Evolutionary conservation across 2,797 vertebrate species (phyloP).

Genomic region (Salmo trutta): DNA sequence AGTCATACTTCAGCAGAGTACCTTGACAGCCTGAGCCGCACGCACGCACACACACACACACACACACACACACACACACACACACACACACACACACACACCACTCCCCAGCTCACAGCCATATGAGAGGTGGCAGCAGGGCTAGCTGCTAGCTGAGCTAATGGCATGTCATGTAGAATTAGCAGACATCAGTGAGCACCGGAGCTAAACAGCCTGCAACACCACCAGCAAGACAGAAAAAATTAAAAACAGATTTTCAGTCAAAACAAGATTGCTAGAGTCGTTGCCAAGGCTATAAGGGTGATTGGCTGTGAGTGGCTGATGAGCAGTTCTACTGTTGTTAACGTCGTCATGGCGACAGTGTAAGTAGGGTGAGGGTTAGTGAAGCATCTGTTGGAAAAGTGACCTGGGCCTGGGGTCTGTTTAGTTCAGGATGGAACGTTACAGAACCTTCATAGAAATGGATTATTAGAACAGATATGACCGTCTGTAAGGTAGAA

Average conservation of each 20-base stretch:
- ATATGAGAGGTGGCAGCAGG: slow-evolving; percentile 37
- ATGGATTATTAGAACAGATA: no score
- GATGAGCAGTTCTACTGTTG: neutral
- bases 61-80: slow-evolving; percentile 8
- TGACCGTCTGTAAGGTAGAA: no score
- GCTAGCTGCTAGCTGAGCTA: slow-evolving; percentile 50
- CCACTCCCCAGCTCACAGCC: slow-evolving; percentile 7
- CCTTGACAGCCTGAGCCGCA: slow-evolving; percentile 28
- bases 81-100: slow-evolving; percentile 15
- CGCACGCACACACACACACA: slow-evolving; percentile 13
- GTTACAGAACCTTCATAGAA: neutral
- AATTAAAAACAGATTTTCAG: slow-evolving; percentile 20
- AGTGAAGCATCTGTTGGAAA: neutral
- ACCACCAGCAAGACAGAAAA: slow-evolving; percentile 20
- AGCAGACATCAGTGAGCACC: slow-evolving; percentile 30
- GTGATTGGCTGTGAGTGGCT: slow-evolving; percentile 35
- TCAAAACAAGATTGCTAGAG: slow-evolving; percentile 9
- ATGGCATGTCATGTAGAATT: slow-evolving; percentile 58
- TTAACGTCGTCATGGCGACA: neutral
- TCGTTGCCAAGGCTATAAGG: slow-evolving; percentile 14
- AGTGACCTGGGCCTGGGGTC: neutral
- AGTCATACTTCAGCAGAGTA: slow-evolving; percentile 8
- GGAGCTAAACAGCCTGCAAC: slow-evolving; percentile 24
- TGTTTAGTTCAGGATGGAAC: neutral
- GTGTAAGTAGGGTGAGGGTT: neutral